These are phyloP conservation scores for Phalera bucephala DNA, from an alignment of 2,888 invertebrate species.

Conservation along the genomic window DNA sequence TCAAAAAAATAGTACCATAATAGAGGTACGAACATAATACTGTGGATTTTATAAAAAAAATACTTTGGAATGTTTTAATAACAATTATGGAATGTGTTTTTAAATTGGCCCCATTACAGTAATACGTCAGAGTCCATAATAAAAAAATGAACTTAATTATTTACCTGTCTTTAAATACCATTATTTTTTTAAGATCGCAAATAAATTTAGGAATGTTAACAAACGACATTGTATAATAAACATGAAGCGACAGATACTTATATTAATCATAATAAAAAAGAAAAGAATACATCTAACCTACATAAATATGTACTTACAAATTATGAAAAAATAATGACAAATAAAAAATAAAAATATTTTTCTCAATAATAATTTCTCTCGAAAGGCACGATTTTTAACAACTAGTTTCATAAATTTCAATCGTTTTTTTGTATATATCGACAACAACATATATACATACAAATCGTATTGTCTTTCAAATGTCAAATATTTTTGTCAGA, in stretches of 20 bases:
- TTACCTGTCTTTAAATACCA: no score
- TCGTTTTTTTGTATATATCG: slow-evolving; percentile 14
- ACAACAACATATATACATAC: slow-evolving; percentile 14
- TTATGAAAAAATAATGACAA: slow-evolving; percentile 14
- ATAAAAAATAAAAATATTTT: slow-evolving; percentile 14
- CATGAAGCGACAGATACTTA: slow-evolving; percentile 12
- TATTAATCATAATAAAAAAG: slow-evolving; percentile 6
- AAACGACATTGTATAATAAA: slow-evolving; percentile 17
- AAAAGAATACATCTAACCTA: slow-evolving; percentile 11
- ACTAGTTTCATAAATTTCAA: slow-evolving; percentile 14
- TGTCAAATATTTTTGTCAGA: neutral
- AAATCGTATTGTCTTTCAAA: neutral
- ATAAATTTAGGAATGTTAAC: slow-evolving; percentile 23
- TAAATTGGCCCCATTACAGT: neutral
- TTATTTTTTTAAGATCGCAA: slow-evolving; percentile 16
- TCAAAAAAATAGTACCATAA: no score
- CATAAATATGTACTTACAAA: slow-evolving; percentile 30
- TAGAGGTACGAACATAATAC: no score
- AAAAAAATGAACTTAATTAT: no score
- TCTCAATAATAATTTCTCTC: slow-evolving; percentile 12
- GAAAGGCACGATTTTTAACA: slow-evolving; percentile 45
- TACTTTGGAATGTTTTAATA: no score
- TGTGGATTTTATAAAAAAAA: no score
- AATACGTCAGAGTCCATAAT: no score
- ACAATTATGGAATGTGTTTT: neutral